Evolutionary conservation across 2,888 invertebrate species (phyloP).

Genomic region (Pegoplata infirma): DNA sequence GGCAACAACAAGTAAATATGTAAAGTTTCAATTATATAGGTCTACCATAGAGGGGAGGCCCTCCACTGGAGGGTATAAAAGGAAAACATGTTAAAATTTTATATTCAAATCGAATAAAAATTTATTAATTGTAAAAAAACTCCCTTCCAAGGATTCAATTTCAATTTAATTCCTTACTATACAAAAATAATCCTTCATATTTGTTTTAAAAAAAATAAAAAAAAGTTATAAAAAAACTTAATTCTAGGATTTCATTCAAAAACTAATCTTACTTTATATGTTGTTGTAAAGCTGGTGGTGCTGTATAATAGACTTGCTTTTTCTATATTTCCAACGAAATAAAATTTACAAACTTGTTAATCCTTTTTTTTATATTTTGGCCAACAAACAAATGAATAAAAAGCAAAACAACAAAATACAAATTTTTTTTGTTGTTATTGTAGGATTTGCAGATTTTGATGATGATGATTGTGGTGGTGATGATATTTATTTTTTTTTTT

Average conservation of each 20-base stretch:
- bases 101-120: no score
- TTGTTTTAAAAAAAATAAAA: background rate
- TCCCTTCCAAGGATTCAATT: background rate
- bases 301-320: background rate
- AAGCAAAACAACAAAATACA: constrained; percentile 9
- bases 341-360: constrained; percentile 22
- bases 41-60: no score
- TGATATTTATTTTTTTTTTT: no score
- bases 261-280: background rate
- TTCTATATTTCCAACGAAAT: background rate
- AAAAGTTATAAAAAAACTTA: no score
- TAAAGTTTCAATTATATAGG: no score
- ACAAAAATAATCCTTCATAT: background rate
- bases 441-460: no score
- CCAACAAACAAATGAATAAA: background rate
- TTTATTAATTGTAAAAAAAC: no score
- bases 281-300: background rate
- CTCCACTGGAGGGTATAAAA: no score
- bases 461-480: background rate
- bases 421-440: background rate
- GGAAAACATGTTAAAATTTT: no score
- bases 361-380: no score
- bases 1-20: no score
- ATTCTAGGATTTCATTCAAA: background rate
- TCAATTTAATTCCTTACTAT: background rate